Conservation (phyloP, 2,797 vertebrate species). For the Falco rusticolus region DNA sequence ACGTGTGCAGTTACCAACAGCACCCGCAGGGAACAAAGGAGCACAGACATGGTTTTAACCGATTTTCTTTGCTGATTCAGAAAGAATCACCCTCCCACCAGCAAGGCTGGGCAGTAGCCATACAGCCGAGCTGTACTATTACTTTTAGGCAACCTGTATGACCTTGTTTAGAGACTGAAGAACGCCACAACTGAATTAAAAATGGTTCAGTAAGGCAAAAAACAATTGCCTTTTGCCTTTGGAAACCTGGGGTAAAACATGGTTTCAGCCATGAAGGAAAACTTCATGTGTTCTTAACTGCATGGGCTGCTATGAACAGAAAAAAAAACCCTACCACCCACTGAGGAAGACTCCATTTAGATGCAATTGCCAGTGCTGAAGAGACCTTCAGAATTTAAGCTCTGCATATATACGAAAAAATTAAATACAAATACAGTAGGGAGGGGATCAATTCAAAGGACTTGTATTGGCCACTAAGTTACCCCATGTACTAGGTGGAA, state of each 20-base stretch:
- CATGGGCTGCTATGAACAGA: background rate
- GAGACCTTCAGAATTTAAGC: background rate
- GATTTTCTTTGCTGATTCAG: background rate
- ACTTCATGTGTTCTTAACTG: background rate
- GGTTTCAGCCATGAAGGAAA: background rate
- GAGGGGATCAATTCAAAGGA: background rate
- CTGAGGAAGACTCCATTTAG: background rate
- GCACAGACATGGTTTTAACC: background rate
- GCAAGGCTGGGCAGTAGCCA: accelerated
- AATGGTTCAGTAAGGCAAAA: background rate
- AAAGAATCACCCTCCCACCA: background rate
- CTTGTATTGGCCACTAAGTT: background rate
- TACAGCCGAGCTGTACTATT: background rate
- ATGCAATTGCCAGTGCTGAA: background rate
- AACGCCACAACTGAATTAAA: background rate
- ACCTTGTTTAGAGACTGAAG: background rate
- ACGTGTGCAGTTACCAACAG: background rate
- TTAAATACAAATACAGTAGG: background rate
- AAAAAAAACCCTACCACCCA: background rate
- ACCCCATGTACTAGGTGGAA: background rate
- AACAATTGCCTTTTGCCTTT: background rate
- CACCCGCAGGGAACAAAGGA: background rate
- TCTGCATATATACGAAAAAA: background rate
- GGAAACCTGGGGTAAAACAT: background rate
- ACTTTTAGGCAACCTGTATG: background rate